A percentile compares a stretch with the other conserved stretches of the same genome.
Conservation (phyloP, 2,888 invertebrate species). For the Brachyopa scutellaris region DNA sequence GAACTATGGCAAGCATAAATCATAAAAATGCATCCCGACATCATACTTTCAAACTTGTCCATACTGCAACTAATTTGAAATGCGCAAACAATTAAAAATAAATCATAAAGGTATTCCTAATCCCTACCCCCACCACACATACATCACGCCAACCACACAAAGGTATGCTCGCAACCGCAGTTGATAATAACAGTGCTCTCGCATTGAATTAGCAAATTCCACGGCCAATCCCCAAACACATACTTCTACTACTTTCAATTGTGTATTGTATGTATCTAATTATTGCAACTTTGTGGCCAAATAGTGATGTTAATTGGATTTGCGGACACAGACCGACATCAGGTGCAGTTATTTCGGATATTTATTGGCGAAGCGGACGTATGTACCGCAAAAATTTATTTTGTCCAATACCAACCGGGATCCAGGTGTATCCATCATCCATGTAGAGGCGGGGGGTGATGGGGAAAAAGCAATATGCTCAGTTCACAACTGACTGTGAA, state of each 20-base stretch:
- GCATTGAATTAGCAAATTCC: conserved; percentile 24
- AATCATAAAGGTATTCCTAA: no score
- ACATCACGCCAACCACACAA: conserved; percentile 31
- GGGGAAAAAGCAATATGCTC: background rate
- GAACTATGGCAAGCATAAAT: no score
- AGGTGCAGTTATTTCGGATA: conserved; percentile 8
- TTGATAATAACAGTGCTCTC: conserved; percentile 24
- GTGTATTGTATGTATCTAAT: conserved; percentile 56
- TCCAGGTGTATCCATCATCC: conserved; percentile 14
- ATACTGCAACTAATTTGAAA: no score
- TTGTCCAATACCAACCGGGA: conserved; percentile 23
- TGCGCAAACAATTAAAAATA: no score
- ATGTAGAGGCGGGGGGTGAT: background rate
- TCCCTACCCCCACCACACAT: no score
- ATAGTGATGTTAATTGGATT: conserved; percentile 61
- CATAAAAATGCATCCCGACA: no score
- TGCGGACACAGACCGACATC: conserved; percentile 27
- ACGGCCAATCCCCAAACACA: conserved; percentile 14
- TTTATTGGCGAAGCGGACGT: conserved; percentile 10
- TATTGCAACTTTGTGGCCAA: conserved; percentile 62
- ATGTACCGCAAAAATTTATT: conserved; percentile 33
- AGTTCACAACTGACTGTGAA: conserved; percentile 30
- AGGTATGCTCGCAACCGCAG: conserved; percentile 12
- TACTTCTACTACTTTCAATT: conserved; percentile 42
- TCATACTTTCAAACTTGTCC: no score